phyloP scores from a whole-genome alignment of 2,797 vertebrate genomes.

The Coreius guichenoti region DNA sequence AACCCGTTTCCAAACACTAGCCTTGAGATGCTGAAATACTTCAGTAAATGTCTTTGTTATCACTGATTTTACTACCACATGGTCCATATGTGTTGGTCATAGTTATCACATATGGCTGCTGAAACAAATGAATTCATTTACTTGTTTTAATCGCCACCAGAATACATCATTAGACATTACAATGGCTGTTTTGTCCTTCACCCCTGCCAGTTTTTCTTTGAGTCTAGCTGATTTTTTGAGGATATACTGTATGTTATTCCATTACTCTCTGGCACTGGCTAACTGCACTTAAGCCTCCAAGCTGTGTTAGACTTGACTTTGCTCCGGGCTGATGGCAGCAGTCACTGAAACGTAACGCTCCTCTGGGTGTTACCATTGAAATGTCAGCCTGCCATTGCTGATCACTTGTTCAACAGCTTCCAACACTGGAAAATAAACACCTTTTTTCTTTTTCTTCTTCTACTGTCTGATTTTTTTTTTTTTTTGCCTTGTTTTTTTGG shows the following conservation, averaged over 20 bases:
- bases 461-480: constrained; percentile 34
- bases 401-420: constrained; percentile 59
- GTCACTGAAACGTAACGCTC: constrained; percentile 56
- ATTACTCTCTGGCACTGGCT: constrained; percentile 52
- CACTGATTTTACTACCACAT: constrained; percentile 17
- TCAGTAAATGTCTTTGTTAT: constrained; percentile 35
- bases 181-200: constrained; percentile 55
- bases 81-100: constrained; percentile 9
- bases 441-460: constrained; percentile 44
- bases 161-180: constrained; percentile 39
- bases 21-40: constrained; percentile 27
- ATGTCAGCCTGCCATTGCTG: constrained; percentile 54
- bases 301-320: constrained; percentile 45
- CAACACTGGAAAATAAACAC: constrained; percentile 60
- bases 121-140: constrained; percentile 20
- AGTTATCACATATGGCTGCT: constrained; percentile 9
- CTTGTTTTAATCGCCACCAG: constrained; percentile 37
- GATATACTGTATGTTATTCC: constrained; percentile 57
- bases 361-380: constrained; percentile 60
- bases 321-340: constrained; percentile 53
- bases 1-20: not conserved
- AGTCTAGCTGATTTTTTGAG: constrained; percentile 39
- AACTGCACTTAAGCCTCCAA: constrained; percentile 43
- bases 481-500: constrained; percentile 38
- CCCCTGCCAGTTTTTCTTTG: constrained; percentile 22